Percentiles rank a stretch among this genome's conserved stretches.
Evolutionary conservation across 2,113 vertebrate genomes (phyloP).

Genomic region (Rousettus leschenaultii): DNA sequence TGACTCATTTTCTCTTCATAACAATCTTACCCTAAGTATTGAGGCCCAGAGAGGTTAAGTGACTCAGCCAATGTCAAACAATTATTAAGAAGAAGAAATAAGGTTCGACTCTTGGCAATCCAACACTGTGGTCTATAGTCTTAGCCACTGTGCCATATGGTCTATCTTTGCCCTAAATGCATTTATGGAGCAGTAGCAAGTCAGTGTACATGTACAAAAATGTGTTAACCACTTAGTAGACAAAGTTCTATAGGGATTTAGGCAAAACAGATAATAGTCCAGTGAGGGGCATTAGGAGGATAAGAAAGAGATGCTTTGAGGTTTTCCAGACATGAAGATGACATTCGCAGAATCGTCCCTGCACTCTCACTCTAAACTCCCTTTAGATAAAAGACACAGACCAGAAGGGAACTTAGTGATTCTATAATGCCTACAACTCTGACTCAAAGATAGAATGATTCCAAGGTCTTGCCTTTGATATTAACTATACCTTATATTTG

Average conservation of each 20-base stretch:
- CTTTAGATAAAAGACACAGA: background rate
- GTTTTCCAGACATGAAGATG: background rate
- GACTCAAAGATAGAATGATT: background rate
- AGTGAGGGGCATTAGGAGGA: background rate
- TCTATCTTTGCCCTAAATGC: background rate
- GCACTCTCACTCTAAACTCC: background rate
- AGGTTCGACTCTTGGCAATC: background rate
- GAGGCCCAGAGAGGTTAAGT: background rate
- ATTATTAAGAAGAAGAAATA: background rate
- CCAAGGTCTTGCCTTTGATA: background rate
- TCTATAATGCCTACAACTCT: background rate
- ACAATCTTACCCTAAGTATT: background rate
- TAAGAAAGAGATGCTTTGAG: background rate
- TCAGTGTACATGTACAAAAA: background rate
- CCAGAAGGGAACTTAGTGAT: background rate
- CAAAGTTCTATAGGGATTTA: background rate
- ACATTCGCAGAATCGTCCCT: background rate
- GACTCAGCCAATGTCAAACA: background rate
- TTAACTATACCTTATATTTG: background rate
- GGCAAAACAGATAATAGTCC: background rate
- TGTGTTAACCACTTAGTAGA: background rate
- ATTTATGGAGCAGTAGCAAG: background rate
- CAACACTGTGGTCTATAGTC: background rate
- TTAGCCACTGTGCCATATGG: background rate
- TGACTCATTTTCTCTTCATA: background rate